phyloP scores from a whole-genome alignment of 2,888 invertebrate species.

The Drosophila bunnanda region DNA sequence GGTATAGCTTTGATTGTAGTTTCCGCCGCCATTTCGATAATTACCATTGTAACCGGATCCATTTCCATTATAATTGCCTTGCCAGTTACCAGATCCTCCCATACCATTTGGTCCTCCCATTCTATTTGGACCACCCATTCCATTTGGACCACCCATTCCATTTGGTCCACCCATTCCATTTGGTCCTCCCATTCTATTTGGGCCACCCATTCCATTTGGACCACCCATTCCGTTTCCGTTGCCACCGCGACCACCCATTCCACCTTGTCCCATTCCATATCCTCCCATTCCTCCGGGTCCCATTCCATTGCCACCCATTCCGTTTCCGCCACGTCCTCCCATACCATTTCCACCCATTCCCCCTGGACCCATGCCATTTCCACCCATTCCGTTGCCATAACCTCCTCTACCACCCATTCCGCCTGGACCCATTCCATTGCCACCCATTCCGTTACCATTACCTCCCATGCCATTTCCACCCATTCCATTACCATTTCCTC shows the following conservation, averaged over 20 bases:
- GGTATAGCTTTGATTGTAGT: constrained; percentile 15
- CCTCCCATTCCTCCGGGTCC: constrained; percentile 21
- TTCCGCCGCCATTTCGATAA: background rate
- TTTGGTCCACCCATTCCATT: constrained; percentile 18
- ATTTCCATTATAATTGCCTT: constrained; percentile 12
- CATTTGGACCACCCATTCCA: constrained; percentile 6
- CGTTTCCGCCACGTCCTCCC: constrained; percentile 9
- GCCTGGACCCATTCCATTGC: constrained; percentile 3
- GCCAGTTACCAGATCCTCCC: constrained; percentile 23
- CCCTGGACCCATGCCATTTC: background rate
- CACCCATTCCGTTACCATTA: constrained; percentile 11
- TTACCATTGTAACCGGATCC: constrained; percentile 11
- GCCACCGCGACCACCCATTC: constrained; percentile 19
- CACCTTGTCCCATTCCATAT: constrained; percentile 19
- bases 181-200: constrained; percentile 4
- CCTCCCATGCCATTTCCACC: background rate
- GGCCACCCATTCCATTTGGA: constrained; percentile 9
- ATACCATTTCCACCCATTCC: constrained; percentile 18
- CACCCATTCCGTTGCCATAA: constrained; percentile 1
- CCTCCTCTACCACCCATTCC: background rate
- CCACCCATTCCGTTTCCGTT: constrained; percentile 26
- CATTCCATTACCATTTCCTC: constrained; percentile 7
- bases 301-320: constrained; percentile 13
- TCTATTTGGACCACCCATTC: constrained; percentile 17
- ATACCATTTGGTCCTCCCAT: constrained; percentile 17